phyloP scores from a whole-genome alignment of 2,113 vertebrate genomes.

The Trogon melanurus region DNA sequence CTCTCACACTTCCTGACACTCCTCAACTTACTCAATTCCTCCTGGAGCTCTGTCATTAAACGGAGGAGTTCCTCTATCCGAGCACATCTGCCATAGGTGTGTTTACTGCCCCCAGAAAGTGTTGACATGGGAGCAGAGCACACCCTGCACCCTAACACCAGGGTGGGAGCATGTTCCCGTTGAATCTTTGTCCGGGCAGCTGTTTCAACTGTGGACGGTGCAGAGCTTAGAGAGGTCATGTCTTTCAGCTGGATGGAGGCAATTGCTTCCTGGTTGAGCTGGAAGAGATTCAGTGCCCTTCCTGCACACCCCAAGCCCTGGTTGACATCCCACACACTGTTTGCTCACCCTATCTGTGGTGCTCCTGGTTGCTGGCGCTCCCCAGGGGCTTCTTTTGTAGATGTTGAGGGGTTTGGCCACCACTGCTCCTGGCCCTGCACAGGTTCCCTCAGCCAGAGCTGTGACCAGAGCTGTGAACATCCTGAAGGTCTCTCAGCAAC shows the following conservation, averaged over 20 bases:
- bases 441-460: neutral
- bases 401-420: neutral
- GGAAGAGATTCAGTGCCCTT: neutral
- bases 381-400: neutral
- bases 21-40: neutral
- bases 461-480: fast-evolving
- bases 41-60: neutral
- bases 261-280: fast-evolving
- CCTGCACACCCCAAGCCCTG: too few species aligned
- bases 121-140: too few species aligned
- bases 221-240: fast-evolving
- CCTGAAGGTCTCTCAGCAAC: neutral
- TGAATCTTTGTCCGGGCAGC: neutral
- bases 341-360: fast-evolving
- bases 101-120: too few species aligned
- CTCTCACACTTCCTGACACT: too few species aligned
- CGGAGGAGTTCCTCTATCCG: neutral
- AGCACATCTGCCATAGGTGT: neutral
- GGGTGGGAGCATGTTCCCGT: neutral
- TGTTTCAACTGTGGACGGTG: too few species aligned
- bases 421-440: fast-evolving
- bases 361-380: fast-evolving
- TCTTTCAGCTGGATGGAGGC: neutral
- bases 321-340: fast-evolving
- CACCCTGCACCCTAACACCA: neutral